A percentile compares a stretch with the other conserved stretches of the same genome.
These are phyloP conservation scores for Ceriagrion tenellum DNA, from an alignment of 2,888 invertebrate genomes.

Conservation along the genomic window DNA sequence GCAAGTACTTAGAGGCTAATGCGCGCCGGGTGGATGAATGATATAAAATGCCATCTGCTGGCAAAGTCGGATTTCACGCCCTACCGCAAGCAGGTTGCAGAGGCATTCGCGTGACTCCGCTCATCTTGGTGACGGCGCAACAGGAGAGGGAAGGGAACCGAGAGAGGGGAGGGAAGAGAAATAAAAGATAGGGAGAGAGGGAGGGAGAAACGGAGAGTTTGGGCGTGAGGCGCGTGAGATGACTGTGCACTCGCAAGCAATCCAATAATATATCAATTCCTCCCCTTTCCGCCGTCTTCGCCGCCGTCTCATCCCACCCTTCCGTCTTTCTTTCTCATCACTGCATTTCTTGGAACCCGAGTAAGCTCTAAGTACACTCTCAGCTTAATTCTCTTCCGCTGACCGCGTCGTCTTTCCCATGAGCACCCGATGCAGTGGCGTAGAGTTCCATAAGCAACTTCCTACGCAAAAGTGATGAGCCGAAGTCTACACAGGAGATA, in stretches of 20 bases:
- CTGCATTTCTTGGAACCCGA: not conserved
- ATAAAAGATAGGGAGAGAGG: no score
- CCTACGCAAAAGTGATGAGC: not conserved
- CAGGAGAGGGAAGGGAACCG: not conserved
- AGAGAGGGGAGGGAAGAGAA: not conserved
- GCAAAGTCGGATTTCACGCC: not conserved
- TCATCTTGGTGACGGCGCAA: not conserved
- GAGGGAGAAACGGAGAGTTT: not conserved
- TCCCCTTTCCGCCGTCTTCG: not conserved
- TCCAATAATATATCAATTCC: not conserved
- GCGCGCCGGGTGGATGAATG: not conserved
- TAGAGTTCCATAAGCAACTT: not conserved
- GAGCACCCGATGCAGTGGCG: not conserved
- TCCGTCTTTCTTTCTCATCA: not conserved
- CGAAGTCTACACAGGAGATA: not conserved
- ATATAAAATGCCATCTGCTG: not conserved
- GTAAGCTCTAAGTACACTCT: not conserved
- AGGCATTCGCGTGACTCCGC: not conserved
- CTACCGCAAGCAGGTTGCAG: not conserved
- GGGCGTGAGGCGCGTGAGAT: not conserved
- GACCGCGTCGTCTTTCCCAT: not conserved
- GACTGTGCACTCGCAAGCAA: not conserved
- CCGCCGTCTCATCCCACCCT: not conserved
- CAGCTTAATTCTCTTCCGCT: not conserved
- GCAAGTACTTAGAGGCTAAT: not conserved